These are phyloP conservation scores for Pomatostomus ruficeps DNA, from an alignment of 2,113 vertebrate genomes.

Conservation along the genomic window DNA sequence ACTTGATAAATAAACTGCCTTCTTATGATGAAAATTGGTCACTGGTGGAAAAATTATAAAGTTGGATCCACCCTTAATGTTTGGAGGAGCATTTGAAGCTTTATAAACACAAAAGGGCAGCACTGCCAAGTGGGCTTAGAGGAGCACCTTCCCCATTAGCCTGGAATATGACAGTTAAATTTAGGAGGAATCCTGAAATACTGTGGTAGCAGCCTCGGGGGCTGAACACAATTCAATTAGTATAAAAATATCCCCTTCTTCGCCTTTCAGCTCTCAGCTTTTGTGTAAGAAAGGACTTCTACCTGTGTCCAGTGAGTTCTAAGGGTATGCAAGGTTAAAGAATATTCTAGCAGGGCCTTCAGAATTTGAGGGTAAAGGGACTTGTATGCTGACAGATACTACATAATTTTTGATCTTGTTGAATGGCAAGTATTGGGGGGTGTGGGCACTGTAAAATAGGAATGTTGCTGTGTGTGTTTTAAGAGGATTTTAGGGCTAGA, in stretches of 20 bases:
- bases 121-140: background rate
- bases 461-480: background rate
- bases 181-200: background rate
- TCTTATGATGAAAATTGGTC: background rate
- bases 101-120: background rate
- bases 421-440: background rate
- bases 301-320: background rate
- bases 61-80: background rate
- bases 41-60: background rate
- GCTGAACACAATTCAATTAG: slow-evolving; percentile 18
- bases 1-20: background rate
- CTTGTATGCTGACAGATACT: background rate
- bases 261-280: background rate
- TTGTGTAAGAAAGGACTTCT: slow-evolving; percentile 7
- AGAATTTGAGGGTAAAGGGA: background rate
- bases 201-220: background rate
- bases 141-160: background rate
- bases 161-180: background rate
- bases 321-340: background rate
- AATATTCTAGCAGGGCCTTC: background rate
- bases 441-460: background rate
- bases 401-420: background rate
- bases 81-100: background rate
- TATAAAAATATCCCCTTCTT: background rate
- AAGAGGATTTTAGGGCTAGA: background rate